Evolutionary conservation across 2,888 invertebrate genomes (phyloP), one percentile per base, ranked within the genome.

Genomic region (Itoplectis maculator): DNA sequence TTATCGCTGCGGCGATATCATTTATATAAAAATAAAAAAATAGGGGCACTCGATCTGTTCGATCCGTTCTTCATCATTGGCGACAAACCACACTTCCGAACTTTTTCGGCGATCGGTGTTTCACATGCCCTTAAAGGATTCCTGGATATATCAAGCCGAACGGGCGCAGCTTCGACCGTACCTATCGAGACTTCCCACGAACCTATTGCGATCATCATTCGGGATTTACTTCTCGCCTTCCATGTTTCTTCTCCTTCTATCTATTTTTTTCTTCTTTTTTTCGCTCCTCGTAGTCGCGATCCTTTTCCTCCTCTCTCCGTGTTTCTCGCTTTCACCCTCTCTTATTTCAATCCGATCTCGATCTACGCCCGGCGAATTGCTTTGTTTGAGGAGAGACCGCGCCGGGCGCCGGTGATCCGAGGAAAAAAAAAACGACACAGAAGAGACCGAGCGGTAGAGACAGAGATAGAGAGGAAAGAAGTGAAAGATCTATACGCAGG

Each of bases 291-390:
- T n/a, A n/a, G n/a, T n/a, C n/a, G n/a, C n/a, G 73, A 84, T 79
- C 83, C 73, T 66, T 63, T 35, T 37, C n/a, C 40, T 70, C 29
- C 68, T 29, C 51, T 45, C 23, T 59, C 37, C 59, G 23, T n/a
- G 61, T 51, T 47, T n/a, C 73, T 40, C 51, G 29, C 6, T n/a
- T 75, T 15, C 20, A 42, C 45, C 49, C 29, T 75, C 74, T 78
- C 61, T 65, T 61, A 81, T 83, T 83, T 81, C 81, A 77, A 85
- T 83, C 83, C 68, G 77, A 82, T 81, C 81, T 59, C 81, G 83
- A 84, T 82, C 74, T 82, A 74, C 56, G 37, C 45, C 65, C 68
- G 82, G 79, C 72, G 82, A 70, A 63, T 82, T 42, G 79, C 79
- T 82, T 79, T 79, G 82, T 82, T 13, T 69, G 70, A 80, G 37